Conservation (phyloP, 2,113 vertebrate genomes). For the Scopus umbretta region DNA sequence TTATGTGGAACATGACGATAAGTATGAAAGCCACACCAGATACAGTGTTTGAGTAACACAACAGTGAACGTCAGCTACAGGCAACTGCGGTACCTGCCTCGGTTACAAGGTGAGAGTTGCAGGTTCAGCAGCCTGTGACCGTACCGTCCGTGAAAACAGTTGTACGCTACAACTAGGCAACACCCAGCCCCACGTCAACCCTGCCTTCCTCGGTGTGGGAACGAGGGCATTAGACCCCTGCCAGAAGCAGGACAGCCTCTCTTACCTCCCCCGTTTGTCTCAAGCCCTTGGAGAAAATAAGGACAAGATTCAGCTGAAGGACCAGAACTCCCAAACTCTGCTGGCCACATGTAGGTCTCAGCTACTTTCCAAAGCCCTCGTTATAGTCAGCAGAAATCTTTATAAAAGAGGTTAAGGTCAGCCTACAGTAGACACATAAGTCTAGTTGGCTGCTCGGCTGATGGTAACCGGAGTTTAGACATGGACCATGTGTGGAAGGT, state of each 20-base stretch:
- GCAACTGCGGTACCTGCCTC: rapidly evolving
- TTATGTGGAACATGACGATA: not conserved
- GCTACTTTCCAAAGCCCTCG: not conserved
- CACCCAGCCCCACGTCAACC: not conserved
- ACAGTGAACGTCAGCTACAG: not conserved
- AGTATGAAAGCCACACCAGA: not conserved
- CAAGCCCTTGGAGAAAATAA: not conserved
- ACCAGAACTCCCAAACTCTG: not conserved
- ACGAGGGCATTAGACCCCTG: not conserved
- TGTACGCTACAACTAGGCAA: not conserved
- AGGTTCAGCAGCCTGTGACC: not conserved
- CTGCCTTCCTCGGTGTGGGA: not conserved
- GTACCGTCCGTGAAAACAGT: rapidly evolving
- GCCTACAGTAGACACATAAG: not conserved
- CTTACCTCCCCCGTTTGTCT: not conserved
- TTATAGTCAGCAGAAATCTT: not conserved
- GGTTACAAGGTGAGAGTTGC: not conserved
- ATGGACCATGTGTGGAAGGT: not conserved
- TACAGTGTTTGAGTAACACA: not conserved
- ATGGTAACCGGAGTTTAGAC: not conserved
- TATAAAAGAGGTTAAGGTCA: not conserved
- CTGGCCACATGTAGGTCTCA: not conserved
- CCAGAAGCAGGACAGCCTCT: not conserved
- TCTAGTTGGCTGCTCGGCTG: not conserved
- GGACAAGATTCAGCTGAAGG: not conserved